Evolutionary conservation across 2,113 vertebrate species (phyloP), one percentile per base, ranked within the genome.

Genomic region (Raphicerus campestris): DNA sequence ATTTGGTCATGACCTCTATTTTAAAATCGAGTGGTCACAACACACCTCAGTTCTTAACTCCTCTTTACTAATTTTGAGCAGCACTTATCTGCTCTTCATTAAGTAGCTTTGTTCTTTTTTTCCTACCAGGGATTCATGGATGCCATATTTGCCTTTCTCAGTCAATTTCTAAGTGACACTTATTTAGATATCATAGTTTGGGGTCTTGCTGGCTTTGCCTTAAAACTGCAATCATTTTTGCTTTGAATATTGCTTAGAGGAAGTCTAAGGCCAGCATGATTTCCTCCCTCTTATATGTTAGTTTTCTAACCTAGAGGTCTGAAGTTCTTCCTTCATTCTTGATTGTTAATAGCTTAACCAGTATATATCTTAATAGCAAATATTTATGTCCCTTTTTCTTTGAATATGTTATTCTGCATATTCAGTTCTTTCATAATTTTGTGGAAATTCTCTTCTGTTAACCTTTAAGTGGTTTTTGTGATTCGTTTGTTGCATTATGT

Each of bases 241-340:
- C 63, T 97, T 97, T 61, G n/a, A 92, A 53, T 95, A 81, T 83
- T 96, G 75, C 66, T 95, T 90, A 95, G 63, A 96, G 87, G 58
- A 96, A 97, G 42, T 80, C 22, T 82, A 87, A 93, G 32, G 55
- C 17, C 53, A 93, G 28, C 82, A 77, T 55, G 53, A 96, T 45
- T 92, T 94, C 88, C 82, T 92, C 89, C 77, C 45, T 90, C 26
- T 91, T 83, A 15, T 51, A 91, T 92, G 26, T 96, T 30, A 91
- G 15, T 85, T 93, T 96, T 97, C 42, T 61, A 90, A n/a, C 35
- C 16, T 26, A 45, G 47, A 95, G n/a, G 5, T 81, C 70, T 92
- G 26, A 95, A 89, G 30, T 24, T 89, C 93, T 96, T 89, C 56
- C 73, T 88, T 95, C 26, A 80, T 55, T 89, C 24, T 92, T 77